These are phyloP conservation scores for Lydus trimaculatus DNA, from an alignment of 2,888 invertebrate species.

Conservation along the genomic window DNA sequence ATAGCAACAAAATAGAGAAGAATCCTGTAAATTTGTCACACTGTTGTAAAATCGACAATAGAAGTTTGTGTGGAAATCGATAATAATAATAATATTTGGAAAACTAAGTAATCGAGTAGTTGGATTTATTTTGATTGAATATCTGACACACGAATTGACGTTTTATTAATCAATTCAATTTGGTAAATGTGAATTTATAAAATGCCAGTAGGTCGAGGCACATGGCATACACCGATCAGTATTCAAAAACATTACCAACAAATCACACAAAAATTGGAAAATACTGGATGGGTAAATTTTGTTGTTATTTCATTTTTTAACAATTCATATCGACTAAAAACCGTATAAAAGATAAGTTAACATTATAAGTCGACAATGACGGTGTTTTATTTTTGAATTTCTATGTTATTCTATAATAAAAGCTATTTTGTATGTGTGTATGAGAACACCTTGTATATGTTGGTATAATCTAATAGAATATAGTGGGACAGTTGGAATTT, in stretches of 20 bases:
- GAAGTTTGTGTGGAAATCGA: not conserved
- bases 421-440: not conserved
- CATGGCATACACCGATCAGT: constrained; percentile 47
- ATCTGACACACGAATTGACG: not conserved
- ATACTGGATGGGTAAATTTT: constrained; percentile 44
- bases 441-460: not conserved
- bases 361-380: not conserved
- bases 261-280: constrained; percentile 44
- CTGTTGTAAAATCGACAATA: not conserved
- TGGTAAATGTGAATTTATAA: not conserved
- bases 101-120: not conserved
- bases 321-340: not conserved
- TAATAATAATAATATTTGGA: not conserved
- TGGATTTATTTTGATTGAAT: not conserved
- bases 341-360: too few relatives aligned
- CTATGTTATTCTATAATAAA: too few relatives aligned
- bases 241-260: constrained; percentile 42
- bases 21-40: too few relatives aligned
- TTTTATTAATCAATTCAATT: not conserved
- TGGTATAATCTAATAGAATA: not conserved
- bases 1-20: not conserved
- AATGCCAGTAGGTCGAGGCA: constrained; percentile 21
- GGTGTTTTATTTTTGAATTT: not conserved
- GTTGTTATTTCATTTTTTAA: constrained; percentile 7
- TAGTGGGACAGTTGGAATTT: not conserved